Base-by-base conservation (phyloP, 2,797 vertebrate species). In the Xiphophorus birchmanni region DNA sequence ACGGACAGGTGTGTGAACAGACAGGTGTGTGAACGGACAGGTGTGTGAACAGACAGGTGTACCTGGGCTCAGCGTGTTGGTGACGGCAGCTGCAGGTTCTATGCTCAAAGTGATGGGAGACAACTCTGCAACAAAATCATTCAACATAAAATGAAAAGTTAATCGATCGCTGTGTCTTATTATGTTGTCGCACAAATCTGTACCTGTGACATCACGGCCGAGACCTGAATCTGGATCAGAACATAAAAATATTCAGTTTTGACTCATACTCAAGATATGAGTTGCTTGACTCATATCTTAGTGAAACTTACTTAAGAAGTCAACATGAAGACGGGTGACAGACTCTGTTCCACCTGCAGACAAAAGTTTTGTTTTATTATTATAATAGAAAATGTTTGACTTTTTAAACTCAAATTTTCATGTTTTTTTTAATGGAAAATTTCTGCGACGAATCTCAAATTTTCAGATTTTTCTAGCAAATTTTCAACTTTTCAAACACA, bases 161-260 rank as follows among this genome's bases (percentile, higher is more conserved):
- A 48, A 2, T 50, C 5, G 7, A 23, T 23, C 21, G 6, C 44
- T 54, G 4, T 42, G 3, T n/a, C 4, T n/a, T 26, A 2, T 8
- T 69, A 21, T 29, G 37, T 42, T 47, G 44, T 32, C 32, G 76
- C 54, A 78, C 52, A 1, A n/a, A 18, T 67, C 48, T 37, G 76
- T 82, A 95, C 95, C 93, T 93, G 94, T 95, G 81, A 91, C 84
- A 45, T 92, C 88, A 79, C 73, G 84, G 1, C 86, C 63, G 6
- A 83, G 77, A 79, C 82, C 77, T 54, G 89, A 87, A 40, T 86
- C 92, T 94, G 81, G 44, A 87, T 75, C 72, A 89, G 85, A 92
- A 78, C 42, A 87, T 10, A 72, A 17, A 52, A 40, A 40, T 15
- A 40, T 32, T 65, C 40, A 71, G 35, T 74, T 77, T 74, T 32